These are phyloP conservation scores for Ochotona curzoniae DNA, from an alignment of 2,113 vertebrate genomes.

Conservation along the genomic window DNA sequence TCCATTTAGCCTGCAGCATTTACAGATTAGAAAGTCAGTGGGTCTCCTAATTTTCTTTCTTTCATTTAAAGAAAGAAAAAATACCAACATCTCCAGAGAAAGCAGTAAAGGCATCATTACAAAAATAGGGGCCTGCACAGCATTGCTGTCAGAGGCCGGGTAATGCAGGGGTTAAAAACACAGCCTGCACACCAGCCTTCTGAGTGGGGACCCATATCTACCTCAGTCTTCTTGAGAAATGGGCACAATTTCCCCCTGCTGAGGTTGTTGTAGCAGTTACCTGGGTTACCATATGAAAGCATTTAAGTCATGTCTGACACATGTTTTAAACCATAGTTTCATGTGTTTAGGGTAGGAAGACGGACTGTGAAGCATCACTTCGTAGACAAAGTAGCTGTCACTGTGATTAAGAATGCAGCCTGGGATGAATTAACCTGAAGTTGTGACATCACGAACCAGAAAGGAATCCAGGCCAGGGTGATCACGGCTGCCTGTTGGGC, in stretches of 20 bases:
- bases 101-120: neutral
- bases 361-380: neutral
- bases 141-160: neutral
- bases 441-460: neutral
- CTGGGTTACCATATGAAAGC: neutral
- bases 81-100: slow-evolving; percentile 4
- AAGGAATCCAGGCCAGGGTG: neutral
- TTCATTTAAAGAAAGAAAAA: neutral
- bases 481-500: neutral
- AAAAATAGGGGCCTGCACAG: neutral
- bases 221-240: neutral
- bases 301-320: neutral
- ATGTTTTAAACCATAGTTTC: neutral
- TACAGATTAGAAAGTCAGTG: neutral
- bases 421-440: neutral
- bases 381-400: slow-evolving; percentile 21
- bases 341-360: neutral
- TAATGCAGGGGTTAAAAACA: neutral
- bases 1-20: neutral
- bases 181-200: neutral
- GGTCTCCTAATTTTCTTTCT: neutral
- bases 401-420: slow-evolving; percentile 58
- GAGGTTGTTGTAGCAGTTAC: neutral
- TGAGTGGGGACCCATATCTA: neutral
- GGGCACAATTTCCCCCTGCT: neutral